Base-by-base conservation (phyloP, 2,797 vertebrate genomes). In the Merluccius polli region DNA sequence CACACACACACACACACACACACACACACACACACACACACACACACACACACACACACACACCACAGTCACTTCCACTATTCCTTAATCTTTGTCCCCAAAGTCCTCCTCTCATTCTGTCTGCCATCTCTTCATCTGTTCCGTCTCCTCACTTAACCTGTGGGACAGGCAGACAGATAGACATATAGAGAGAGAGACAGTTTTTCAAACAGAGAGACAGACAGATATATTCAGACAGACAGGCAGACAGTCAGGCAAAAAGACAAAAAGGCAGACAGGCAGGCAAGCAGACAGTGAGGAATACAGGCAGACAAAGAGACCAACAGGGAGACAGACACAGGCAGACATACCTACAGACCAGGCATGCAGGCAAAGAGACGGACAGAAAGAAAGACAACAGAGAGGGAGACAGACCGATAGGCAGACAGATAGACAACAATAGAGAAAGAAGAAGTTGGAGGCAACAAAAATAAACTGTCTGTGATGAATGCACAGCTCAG, bases 381-480 rank as follows among this genome's bases (percentile, higher is more conserved):
- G 41, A 44, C 59, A 24, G 52, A 31, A 16, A 48, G 72, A 15
- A 7, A 35, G 73, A 12, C 31, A 16, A 12, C 31, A 16, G 33
- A 71, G 4, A 35, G 69, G 29, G 11, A 70, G 18, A 24, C 33
- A 9, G 10, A 13, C 2, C 38, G 33, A 38, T 3, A 38, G 69
- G 31, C 12, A 52, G 41, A 44, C 12, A 71, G 73, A 44, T 2
- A 29, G 59, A 71, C 69, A 44, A 44, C 73, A 33, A 65, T 67
- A 63, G 33, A 52, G 36, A 79, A 73, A 18, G 7, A 81, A 73
- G 78, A 82, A 84, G 29, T 38, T 77, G 82, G 81, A 81, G 85
- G 82, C 83, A 86, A 89, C 88, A 79, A 86, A 86, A 89, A 88
- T 90, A 89, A 88, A 87, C 82, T 84, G 79, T 79, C 80, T 68